Evolutionary conservation across 2,113 vertebrate genomes (phyloP), one percentile per base, ranked within the genome.

Genomic region (Antennarius striatus): DNA sequence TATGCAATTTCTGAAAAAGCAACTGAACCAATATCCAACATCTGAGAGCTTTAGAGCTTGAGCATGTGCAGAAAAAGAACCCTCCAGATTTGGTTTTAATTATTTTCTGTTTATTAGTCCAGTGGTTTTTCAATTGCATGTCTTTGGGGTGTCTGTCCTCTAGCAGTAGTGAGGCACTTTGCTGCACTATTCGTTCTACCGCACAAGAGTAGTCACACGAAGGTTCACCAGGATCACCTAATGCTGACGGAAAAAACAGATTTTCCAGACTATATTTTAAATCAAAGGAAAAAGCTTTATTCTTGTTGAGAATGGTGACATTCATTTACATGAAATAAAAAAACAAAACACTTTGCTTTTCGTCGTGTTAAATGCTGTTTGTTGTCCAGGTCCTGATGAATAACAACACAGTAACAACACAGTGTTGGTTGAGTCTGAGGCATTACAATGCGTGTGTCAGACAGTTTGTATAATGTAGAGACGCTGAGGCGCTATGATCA

Each of bases 261-360:
- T 29, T 2, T 13, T 56, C 45, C 53, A 39, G 14, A 29, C 3
- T 32, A 12, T n/a, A 46, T 64, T 68, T 80, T 69, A 75, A 84
- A 77, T 29, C 81, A 81, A 81, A 83, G 13, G 49, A 69, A 60
- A 75, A 64, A 61, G 56, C 64, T 88, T 86, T 90, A 79, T 86
- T 82, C 78, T 75, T 71, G 5, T 76, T 78, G 29, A 63, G 55
- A 73, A 67, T 52, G 5, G 56, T 83, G 70, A 83, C 74, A 80
- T 82, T 81, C 58, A 86, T 83, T 53, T 59, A 86, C 67, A 84
- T 70, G 59, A 72, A 77, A 75, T 67, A 22, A n/a, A 40, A 17
- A 4, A 6, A 58, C 10, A 5, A 43, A 64, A 49, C 10, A 47
- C 29, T n/a, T 60, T 5, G 17, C 4, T 10, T 58, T 40, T n/a